A percentile compares a stretch with the other conserved stretches of the same genome.
phyloP scores from a whole-genome alignment of 1,140 invertebrate genomes.

The Camponotus pennsylvanicus region DNA sequence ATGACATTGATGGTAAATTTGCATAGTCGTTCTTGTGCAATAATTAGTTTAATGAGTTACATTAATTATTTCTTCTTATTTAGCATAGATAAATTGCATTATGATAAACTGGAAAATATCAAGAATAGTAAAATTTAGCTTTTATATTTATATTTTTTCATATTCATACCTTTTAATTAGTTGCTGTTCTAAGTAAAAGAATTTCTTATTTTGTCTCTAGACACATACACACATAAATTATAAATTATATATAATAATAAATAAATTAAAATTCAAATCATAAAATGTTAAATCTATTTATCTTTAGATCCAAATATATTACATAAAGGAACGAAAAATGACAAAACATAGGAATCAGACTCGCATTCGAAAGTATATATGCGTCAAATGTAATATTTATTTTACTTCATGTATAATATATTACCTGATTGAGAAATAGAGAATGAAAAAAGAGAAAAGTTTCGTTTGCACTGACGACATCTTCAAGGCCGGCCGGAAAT shows the following conservation, averaged over 20 bases:
- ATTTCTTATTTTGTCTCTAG: neutral
- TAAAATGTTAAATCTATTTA: neutral
- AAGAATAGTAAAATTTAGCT: neutral
- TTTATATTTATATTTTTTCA: neutral
- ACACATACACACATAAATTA: no score
- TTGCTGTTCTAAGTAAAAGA: neutral
- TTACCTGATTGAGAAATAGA: neutral
- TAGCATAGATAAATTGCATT: neutral
- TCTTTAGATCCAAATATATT: neutral
- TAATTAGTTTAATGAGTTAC: neutral
- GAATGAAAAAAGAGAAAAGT: neutral
- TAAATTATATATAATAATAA: no score
- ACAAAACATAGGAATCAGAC: neutral
- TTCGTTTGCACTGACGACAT: conserved; percentile 2
- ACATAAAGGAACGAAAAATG: neutral
- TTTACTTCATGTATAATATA: neutral
- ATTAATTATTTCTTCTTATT: neutral
- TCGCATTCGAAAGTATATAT: neutral
- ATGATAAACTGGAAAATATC: neutral
- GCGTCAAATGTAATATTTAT: neutral
- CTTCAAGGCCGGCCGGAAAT: conserved; percentile 76
- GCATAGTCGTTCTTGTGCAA: neutral
- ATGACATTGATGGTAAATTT: neutral
- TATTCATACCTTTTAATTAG: neutral
- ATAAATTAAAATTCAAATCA: no score